phyloP scores from a whole-genome alignment of 2,113 vertebrate species.

The Terrapene triunguis region DNA sequence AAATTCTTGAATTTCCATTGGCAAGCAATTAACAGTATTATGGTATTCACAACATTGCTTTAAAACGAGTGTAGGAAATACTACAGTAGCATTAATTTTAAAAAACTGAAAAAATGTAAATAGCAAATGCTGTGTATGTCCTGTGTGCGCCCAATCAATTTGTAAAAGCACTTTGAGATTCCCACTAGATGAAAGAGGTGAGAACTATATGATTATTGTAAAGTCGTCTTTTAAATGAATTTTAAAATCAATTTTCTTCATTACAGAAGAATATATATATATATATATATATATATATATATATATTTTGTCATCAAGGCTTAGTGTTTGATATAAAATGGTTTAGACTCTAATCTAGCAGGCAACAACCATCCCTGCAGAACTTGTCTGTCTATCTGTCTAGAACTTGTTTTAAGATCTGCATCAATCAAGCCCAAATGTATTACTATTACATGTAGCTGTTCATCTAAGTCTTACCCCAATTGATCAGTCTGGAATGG shows the following conservation, averaged over 20 bases:
- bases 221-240: not conserved
- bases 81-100: not conserved
- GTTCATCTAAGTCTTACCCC: not conserved
- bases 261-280: not conserved
- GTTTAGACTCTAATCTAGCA: fast-evolving
- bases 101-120: not conserved
- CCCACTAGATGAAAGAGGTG: not conserved
- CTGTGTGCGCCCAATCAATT: not conserved
- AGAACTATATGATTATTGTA: not conserved
- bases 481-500: not conserved
- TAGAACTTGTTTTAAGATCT: not conserved
- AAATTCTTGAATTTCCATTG: not conserved
- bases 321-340: not conserved
- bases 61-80: not conserved
- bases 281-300: not conserved
- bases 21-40: not conserved
- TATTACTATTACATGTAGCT: not conserved
- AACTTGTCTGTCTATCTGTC: not conserved
- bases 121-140: not conserved
- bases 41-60: not conserved
- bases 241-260: not conserved
- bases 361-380: not conserved
- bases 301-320: not conserved
- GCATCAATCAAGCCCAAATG: not conserved
- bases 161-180: not conserved